Conservation (phyloP, 1,140 invertebrate species). For the Nautilus pompilius region DNA sequence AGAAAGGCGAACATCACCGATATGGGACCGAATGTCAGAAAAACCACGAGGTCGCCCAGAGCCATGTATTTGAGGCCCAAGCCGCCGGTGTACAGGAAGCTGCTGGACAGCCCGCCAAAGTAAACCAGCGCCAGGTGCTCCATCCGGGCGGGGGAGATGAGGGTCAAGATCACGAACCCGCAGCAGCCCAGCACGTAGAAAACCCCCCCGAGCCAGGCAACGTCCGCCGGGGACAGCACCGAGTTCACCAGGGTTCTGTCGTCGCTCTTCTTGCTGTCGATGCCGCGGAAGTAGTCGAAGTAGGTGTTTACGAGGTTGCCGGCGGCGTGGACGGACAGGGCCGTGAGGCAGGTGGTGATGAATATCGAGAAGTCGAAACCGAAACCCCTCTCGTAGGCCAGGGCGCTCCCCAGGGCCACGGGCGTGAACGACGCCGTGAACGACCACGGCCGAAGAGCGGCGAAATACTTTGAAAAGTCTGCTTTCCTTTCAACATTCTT, state of each 20-base stretch:
- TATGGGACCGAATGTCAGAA: constrained; percentile 90
- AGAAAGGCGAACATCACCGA: constrained; percentile 93
- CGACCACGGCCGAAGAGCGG: constrained; percentile 85
- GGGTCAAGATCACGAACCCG: constrained; percentile 79
- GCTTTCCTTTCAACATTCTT: no score
- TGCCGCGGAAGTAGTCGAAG: constrained; percentile 89
- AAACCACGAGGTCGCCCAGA: constrained; percentile 81
- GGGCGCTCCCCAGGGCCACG: constrained; percentile 77
- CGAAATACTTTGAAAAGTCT: constrained; percentile 25
- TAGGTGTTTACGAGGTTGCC: constrained; percentile 97
- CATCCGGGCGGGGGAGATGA: constrained; percentile 83
- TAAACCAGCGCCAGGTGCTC: constrained; percentile 91
- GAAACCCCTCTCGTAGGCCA: constrained; percentile 73
- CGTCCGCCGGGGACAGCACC: constrained; percentile 79
- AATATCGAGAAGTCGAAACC: constrained; percentile 77
- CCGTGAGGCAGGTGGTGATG: constrained; percentile 76
- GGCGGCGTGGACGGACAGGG: constrained; percentile 88
- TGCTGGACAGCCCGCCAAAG: constrained; percentile 91
- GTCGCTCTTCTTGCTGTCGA: constrained; percentile 77
- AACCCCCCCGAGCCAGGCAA: constrained; percentile 81
- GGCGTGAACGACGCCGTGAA: constrained; percentile 87
- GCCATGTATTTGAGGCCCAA: constrained; percentile 88
- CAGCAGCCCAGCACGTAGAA: constrained; percentile 82
- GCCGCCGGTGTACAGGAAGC: constrained; percentile 76
- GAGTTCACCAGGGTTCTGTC: constrained; percentile 87